Percentiles rank a stretch among this genome's conserved stretches.
Evolutionary conservation across 1,140 invertebrate species (phyloP).

Genomic region (Adelges cooleyi): DNA sequence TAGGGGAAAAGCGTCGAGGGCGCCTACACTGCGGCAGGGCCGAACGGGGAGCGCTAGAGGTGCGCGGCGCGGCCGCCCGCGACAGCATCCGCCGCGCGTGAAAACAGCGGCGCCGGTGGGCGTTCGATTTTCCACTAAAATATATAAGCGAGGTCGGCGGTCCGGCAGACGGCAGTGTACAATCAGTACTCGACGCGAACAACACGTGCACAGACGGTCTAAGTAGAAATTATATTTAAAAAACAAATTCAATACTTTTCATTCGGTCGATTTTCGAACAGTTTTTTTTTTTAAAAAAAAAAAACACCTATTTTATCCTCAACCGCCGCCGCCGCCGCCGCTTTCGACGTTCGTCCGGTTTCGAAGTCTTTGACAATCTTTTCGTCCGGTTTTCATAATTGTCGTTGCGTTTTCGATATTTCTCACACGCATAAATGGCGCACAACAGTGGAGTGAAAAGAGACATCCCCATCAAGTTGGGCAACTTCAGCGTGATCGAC

Average conservation of each 20-base stretch:
- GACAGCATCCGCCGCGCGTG: conserved; percentile 20
- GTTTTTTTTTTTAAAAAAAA: not conserved
- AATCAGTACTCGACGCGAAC: not conserved
- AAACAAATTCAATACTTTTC: not conserved
- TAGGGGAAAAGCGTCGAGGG: too few relatives aligned
- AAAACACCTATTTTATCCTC: not conserved
- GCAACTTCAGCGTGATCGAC: conserved; percentile 90
- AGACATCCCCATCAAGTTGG: conserved; percentile 85
- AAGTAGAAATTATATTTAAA: not conserved
- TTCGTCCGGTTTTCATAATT: too few relatives aligned
- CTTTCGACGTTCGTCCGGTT: not conserved
- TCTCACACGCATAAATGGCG: conserved; percentile 32
- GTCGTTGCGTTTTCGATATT: not conserved
- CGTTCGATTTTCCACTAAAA: conserved; percentile 11
- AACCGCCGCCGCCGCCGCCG: not conserved
- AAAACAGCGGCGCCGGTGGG: conserved; percentile 1
- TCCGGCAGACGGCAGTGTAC: not conserved
- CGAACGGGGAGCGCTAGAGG: not conserved
- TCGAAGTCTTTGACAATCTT: not conserved
- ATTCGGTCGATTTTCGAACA: not conserved
- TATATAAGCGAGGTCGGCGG: not conserved
- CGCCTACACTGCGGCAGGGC: too few relatives aligned
- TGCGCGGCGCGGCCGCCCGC: not conserved
- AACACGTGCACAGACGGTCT: not conserved
- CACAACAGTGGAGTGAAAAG: conserved; percentile 53